These are phyloP conservation scores for Nothoprocta pentlandii DNA, from an alignment of 2,113 vertebrate genomes.

Conservation along the genomic window DNA sequence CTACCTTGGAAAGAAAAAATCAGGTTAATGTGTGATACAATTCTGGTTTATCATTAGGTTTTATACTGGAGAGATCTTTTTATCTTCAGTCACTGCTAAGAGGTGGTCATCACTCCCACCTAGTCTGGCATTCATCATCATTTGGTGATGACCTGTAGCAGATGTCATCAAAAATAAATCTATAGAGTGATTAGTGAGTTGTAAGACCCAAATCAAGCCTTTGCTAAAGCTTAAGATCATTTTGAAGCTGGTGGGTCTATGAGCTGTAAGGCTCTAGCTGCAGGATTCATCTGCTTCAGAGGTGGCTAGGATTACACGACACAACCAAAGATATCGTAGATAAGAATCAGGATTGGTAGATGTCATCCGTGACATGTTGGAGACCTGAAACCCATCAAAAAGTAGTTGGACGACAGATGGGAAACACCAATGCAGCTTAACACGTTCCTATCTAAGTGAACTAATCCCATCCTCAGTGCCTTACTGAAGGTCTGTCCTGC, in stretches of 20 bases:
- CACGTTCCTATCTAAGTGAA: neutral
- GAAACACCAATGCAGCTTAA: neutral
- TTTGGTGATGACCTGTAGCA: neutral
- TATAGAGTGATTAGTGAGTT: neutral
- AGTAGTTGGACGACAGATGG: neutral
- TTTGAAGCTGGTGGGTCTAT: neutral
- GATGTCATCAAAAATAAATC: neutral
- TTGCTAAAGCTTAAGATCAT: neutral
- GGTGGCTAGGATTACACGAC: neutral
- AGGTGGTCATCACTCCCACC: neutral
- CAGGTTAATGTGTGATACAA: neutral
- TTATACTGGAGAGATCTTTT: neutral
- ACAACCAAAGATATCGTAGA: neutral
- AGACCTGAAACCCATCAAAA: neutral
- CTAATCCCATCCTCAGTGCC: neutral
- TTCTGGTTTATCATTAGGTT: neutral
- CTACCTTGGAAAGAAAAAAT: neutral
- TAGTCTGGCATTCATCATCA: neutral
- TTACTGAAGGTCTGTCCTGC: neutral
- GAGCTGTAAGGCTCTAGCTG: neutral
- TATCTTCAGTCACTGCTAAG: neutral
- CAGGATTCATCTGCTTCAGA: neutral
- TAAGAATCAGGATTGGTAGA: neutral
- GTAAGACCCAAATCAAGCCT: neutral
- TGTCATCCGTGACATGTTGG: neutral